These are phyloP conservation scores for Alces alces DNA, from an alignment of 2,113 vertebrate species.

Conservation along the genomic window DNA sequence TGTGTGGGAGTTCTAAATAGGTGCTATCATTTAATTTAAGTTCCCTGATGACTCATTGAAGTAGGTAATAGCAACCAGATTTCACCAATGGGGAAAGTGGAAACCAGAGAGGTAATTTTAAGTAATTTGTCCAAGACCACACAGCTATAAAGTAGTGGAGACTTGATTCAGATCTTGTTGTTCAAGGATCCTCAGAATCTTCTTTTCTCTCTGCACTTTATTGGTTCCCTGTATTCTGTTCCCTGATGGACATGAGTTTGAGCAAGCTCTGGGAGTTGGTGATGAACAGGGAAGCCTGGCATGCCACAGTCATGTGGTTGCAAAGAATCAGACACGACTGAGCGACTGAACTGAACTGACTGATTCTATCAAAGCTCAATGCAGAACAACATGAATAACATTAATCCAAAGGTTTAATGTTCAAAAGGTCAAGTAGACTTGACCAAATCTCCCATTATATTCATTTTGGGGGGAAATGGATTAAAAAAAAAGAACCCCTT, in stretches of 20 bases:
- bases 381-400: background rate
- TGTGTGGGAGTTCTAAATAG: background rate
- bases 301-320: background rate
- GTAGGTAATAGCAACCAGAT: background rate
- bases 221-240: background rate
- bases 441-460: background rate
- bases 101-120: background rate
- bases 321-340: background rate
- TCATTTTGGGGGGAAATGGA: background rate
- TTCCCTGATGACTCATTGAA: background rate
- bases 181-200: background rate
- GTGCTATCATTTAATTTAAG: background rate
- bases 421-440: background rate
- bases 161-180: background rate
- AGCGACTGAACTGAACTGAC: background rate
- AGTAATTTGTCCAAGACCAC: background rate
- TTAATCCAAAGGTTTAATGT: background rate
- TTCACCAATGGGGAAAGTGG: background rate
- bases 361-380: background rate
- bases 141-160: background rate
- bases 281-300: background rate
- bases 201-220: background rate
- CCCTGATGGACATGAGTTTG: background rate
- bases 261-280: background rate
- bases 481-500: background rate